Evolutionary conservation across 2,888 invertebrate genomes (phyloP), one percentile per base, ranked within the genome.

Genomic region (Neoitamus cyanurus): DNA sequence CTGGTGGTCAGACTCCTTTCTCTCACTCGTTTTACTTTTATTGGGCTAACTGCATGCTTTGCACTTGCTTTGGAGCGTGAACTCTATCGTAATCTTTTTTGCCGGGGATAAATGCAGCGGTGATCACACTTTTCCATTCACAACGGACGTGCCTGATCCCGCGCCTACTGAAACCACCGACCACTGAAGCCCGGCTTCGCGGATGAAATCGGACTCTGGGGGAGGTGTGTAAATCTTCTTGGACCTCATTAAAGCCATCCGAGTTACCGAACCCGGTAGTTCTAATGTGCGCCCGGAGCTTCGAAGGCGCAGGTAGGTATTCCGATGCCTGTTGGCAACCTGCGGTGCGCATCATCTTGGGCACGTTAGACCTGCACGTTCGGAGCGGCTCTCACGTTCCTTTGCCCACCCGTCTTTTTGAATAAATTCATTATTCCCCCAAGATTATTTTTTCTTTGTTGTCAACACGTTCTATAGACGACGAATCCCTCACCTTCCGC

Each of bases 41-140:
- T 58, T 78, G 25, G 13, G 15, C 31, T 58, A 78, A 78, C 78
- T 78, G 78, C 78, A 78, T 78, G 46, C 20, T 78, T 78, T 78
- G 48, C 78, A 78, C 78, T 78, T 78, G 78, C 78, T 78, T 78
- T 58, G n/a, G 48, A 78, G 78, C 78, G 31, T 58, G 31, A 48
- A 48, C 31, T 48, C 31, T 31, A 58, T 34, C 48, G 78, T 78
- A 78, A 58, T 78, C 78, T 48, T 46, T 78, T 78, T 48, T 28
- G n/a, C 15, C 48, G 31, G 48, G 13, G 11, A 46, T 48, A 78
- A 78, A 46, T 46, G 30, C 46, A 78, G 48, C 78, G 34, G 20
- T 78, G 78, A 78, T 31, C 78, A 58, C 78, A 78, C n/a, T 48
- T 34, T 58, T 46, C 78, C 78, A 78, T 78, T 78, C 78, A 78